These are phyloP conservation scores for Ciona savignyi DNA, from an alignment of 23 tunicate species.

Conservation along the genomic window DNA sequence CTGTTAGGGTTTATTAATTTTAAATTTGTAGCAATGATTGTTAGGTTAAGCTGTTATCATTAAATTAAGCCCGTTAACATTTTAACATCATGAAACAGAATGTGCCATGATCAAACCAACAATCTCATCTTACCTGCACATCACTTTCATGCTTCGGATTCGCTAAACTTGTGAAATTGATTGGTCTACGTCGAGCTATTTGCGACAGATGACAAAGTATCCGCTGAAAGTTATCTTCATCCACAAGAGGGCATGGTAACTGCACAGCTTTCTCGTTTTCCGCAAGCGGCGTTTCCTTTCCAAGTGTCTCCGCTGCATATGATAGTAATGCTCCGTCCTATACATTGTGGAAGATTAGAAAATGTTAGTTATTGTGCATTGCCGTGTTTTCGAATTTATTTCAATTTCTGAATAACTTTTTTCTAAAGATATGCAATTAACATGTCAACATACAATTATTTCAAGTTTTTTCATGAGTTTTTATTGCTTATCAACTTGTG, in stretches of 20 bases:
- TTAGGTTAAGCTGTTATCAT: no score
- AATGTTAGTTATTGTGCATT: neutral
- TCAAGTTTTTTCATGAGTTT: no score
- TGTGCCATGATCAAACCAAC: no score
- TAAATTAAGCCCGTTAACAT: no score
- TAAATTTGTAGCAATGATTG: no score
- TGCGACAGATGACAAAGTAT: slow-evolving; percentile 40
- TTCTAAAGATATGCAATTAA: no score
- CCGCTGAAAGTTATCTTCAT: slow-evolving; percentile 61
- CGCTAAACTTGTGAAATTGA: slow-evolving; percentile 12
- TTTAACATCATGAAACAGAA: no score
- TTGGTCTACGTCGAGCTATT: slow-evolving; percentile 56
- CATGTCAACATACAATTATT: no score
- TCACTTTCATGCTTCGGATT: neutral
- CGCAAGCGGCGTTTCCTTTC: neutral
- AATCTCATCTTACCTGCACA: slow-evolving; percentile 17
- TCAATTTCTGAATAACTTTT: no score
- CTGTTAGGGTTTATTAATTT: no score
- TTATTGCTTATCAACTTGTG: no score
- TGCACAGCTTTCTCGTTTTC: neutral
- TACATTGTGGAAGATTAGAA: slow-evolving; percentile 10
- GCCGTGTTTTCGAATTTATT: no score
- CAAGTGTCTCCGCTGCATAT: slow-evolving; percentile 23
- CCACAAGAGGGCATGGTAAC: slow-evolving; percentile 1
- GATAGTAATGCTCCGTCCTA: slow-evolving; percentile 49